These are phyloP conservation scores for Lipotes vexillifer DNA, from an alignment of 2,113 vertebrate species.

Conservation along the genomic window DNA sequence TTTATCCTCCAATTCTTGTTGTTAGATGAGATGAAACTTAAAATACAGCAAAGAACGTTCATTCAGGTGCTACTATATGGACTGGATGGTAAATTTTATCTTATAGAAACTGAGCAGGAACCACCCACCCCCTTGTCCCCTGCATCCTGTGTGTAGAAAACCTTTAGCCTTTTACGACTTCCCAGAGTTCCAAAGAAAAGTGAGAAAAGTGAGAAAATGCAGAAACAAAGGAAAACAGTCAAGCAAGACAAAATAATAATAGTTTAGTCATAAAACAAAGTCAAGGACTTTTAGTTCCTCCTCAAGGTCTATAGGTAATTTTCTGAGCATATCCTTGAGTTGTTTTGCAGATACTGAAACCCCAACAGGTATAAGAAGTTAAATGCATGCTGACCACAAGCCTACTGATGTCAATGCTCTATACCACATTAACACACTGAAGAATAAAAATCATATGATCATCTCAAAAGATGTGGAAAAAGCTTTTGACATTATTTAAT, in stretches of 20 bases:
- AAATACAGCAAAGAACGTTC: background rate
- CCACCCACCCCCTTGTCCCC: background rate
- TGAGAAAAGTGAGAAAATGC: background rate
- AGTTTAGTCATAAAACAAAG: background rate
- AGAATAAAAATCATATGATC: background rate
- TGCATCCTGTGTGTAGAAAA: background rate
- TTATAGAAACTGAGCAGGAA: background rate
- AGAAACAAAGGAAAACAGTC: background rate
- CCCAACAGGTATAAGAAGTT: background rate
- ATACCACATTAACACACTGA: background rate
- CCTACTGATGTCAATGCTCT: background rate
- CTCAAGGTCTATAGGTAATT: background rate
- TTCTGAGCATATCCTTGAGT: background rate
- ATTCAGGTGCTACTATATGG: background rate
- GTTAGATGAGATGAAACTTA: background rate
- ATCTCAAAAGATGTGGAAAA: background rate
- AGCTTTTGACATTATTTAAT: background rate
- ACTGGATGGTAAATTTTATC: background rate
- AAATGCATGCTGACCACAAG: background rate
- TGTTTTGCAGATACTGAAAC: background rate
- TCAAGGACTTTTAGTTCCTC: background rate
- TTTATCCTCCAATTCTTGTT: background rate
- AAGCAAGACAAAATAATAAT: background rate
- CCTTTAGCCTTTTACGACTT: background rate
- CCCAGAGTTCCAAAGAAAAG: background rate